Evolutionary conservation across 2,888 invertebrate species (phyloP), one percentile per base, ranked within the genome.

Genomic region (Tachina fera): DNA sequence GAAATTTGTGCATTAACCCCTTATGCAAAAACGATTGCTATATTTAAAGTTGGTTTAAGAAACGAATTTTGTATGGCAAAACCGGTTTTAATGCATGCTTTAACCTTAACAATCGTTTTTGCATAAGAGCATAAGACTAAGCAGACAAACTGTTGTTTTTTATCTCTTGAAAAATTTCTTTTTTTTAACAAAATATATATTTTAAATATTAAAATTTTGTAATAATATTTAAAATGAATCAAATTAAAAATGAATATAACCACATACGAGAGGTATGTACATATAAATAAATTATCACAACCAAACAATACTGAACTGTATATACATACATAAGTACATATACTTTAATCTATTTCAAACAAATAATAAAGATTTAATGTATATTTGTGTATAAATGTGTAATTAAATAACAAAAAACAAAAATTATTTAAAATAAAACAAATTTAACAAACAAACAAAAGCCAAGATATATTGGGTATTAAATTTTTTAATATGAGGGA

Each of bases 301-400:
- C 2, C 9, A 63, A 53, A 61, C 5, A 39, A 72, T 49, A 60
- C 58, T 61, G 47, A 77, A 67, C 11, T 58, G n/a, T 71, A 16
- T 68, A 41, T 56, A 68, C 41, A 65, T 5, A 31, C 6, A 31
- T 31, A 16, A 58, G 41, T 16, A 41, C 47, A 68, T 22, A 65
- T 60, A 65, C 39, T 63, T 70, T 71, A 63, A 61, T 65, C 56
- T 58, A 63, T 39, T 80, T 14, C 53, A 71, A 22, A 61, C 58
- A 63, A 56, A 11, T 45, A 58, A 43, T 14, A 56, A 58, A 11
- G 49, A 53, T 70, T 76, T 84, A 75, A 81, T 81, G 67, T 83
- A 83, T 86, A 86, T 83, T 83, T 86, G 60, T 86, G 83, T 83
- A 86, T 86, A 86, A 86, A 83, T 87, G 85, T 85, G 83, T 85